Evolutionary conservation across 1,140 invertebrate species (phyloP).

Genomic region (Leptinotarsa defecta): DNA sequence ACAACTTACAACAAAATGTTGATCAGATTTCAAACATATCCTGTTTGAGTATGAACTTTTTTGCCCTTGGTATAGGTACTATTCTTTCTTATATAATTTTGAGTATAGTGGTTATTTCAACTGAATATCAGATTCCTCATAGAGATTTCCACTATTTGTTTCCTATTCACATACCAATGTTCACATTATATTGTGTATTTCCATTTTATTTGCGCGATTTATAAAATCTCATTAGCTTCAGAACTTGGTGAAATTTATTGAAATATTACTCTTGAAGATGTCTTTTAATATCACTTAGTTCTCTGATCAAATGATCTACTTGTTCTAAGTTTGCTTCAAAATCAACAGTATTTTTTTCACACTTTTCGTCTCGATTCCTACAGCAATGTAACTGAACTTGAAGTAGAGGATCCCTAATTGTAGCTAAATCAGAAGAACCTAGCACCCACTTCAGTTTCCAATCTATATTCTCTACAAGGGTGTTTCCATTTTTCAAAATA

Average conservation of each 20-base stretch:
- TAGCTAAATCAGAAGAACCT: constrained; percentile 49
- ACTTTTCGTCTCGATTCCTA: constrained; percentile 26
- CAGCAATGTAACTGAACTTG: constrained; percentile 51
- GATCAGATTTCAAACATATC: too few species aligned
- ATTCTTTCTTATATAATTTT: too few species aligned
- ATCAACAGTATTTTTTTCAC: constrained; percentile 30
- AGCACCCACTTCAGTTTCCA: constrained; percentile 55
- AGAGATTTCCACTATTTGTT: too few species aligned
- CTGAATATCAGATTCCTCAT: too few species aligned
- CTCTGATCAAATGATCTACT: constrained; percentile 42
- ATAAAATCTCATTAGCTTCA: not conserved
- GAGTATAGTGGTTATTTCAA: too few species aligned
- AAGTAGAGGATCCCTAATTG: constrained; percentile 48
- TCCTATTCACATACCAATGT: too few species aligned
- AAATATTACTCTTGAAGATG: not conserved
- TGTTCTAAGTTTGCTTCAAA: constrained; percentile 50
- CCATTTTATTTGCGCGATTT: too few species aligned
- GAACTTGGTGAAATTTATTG: too few species aligned
- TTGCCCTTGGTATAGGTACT: too few species aligned
- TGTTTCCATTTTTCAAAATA: constrained; percentile 38
- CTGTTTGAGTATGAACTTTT: too few species aligned
- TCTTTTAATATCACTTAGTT: constrained; percentile 26
- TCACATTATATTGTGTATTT: too few species aligned
- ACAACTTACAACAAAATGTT: too few species aligned
- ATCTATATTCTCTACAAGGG: constrained; percentile 51